These are phyloP conservation scores for Dendropsophus ebraccatus DNA, from an alignment of 2,113 vertebrate genomes.

Conservation along the genomic window DNA sequence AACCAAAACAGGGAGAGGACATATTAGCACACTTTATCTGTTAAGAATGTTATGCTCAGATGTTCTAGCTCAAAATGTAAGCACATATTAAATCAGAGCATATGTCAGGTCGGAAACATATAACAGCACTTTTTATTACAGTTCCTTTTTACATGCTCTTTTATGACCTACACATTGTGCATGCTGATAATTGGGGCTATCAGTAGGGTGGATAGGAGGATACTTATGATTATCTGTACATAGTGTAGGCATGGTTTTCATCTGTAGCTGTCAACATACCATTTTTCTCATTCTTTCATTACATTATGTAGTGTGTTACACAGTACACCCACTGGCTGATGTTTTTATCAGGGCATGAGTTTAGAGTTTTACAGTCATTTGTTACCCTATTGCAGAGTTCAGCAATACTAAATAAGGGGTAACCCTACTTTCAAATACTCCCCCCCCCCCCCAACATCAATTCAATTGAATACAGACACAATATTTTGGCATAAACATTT, in stretches of 20 bases:
- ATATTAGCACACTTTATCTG: background rate
- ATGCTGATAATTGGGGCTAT: background rate
- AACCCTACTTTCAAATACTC: too few species aligned
- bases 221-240: background rate
- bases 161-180: background rate
- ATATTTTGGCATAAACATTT: too few species aligned
- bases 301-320: background rate
- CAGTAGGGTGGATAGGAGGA: background rate
- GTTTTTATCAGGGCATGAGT: background rate
- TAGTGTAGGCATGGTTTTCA: background rate
- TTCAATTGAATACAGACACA: too few species aligned
- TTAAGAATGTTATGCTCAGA: background rate
- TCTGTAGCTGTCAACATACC: background rate
- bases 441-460: too few species aligned
- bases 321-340: background rate
- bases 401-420: too few species aligned
- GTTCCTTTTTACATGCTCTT: background rate
- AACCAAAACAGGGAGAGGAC: background rate
- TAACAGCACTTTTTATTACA: background rate
- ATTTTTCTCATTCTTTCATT: conserved; percentile 7
- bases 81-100: background rate
- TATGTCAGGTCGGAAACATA: background rate
- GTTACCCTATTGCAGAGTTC: background rate
- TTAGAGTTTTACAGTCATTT: background rate
- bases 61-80: background rate